Evolutionary conservation across 1,140 invertebrate genomes (phyloP), one percentile per base, ranked within the genome.

Genomic region (Latrodectus geometricus): DNA sequence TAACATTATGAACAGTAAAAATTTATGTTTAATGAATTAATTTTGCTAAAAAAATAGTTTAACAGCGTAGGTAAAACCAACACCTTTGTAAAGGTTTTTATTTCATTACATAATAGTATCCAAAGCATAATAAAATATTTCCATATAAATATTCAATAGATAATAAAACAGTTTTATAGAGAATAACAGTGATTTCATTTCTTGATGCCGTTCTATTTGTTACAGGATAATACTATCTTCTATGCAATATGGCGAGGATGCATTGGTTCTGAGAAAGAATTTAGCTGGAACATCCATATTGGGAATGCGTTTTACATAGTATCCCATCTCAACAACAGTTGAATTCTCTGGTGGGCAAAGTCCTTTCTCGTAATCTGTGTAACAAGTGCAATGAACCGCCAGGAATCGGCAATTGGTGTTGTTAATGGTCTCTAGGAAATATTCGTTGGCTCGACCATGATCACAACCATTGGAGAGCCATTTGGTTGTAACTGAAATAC

Each of bases 401-500:
- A 74, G 14, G 21, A 87, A 80, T 8, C 20, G 17, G 70, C 85
- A 87, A 0, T 35, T 20, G 1, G 11, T 21, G 9, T 66, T 68
- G 52, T 66, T 17, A 20, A 87, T 87, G 14, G 76, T 66, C 20
- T 79, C 77, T 11, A 74, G 14, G 48, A 80, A 87, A 35, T 52
- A 80, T 11, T 52, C 15, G 23, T 66, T 80, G 50, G 61, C 77
- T 9, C 70, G 11, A 8, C 21, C 68, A 12, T 87, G 76, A 15
- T 74, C 70, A 35, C 76, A 80, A 0, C n/a, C 23, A 69, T 74
- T 87, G 11, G 52, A 56, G 4, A 87, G 12, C 52, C 50, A 80
- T 35, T 79, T 50, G 2, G 76, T 68, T 2, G 76, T 80, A 11
- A 52, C 78, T 87, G 20, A 95, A 35, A 35, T 35, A 35, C 5